Conservation (phyloP, 2,888 invertebrate genomes). For the Pandemis cinnamomeana region DNA sequence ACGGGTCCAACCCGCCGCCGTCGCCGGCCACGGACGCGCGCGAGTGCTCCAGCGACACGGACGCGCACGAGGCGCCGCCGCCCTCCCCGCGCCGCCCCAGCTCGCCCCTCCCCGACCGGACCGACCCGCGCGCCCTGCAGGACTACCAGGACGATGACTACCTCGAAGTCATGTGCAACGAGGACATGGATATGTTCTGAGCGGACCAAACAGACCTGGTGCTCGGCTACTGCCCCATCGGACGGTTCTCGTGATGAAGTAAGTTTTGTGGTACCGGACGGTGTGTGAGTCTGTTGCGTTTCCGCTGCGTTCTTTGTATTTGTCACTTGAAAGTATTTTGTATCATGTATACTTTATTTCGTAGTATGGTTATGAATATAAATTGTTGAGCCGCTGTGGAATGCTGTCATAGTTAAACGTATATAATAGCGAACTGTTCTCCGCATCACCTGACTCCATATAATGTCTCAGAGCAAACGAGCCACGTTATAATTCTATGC, state of each 20-base stretch:
- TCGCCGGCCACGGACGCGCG: constrained; percentile 91
- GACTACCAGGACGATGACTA: constrained; percentile 87
- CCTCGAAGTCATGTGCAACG: constrained; percentile 88
- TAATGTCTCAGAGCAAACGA: no score
- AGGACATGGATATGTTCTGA: constrained; percentile 89
- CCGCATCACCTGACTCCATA: no score
- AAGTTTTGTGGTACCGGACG: neutral
- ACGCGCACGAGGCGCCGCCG: constrained; percentile 78
- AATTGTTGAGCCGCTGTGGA: no score
- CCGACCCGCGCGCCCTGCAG: constrained; percentile 61
- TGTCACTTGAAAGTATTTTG: no score
- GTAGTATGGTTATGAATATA: no score
- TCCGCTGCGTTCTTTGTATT: neutral
- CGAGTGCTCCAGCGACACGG: constrained; percentile 87
- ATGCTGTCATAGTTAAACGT: no score
- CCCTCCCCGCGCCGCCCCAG: constrained; percentile 47
- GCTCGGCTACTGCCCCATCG: neutral
- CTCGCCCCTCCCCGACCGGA: constrained; percentile 51
- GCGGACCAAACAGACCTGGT: neutral
- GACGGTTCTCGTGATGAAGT: constrained; percentile 11
- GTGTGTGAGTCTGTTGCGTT: neutral
- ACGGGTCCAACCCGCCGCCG: constrained; percentile 90
- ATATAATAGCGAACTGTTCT: no score
- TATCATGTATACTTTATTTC: no score
- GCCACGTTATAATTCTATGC: no score